phyloP scores from a whole-genome alignment of 2,888 invertebrate species.

The Chouioia cunea region DNA sequence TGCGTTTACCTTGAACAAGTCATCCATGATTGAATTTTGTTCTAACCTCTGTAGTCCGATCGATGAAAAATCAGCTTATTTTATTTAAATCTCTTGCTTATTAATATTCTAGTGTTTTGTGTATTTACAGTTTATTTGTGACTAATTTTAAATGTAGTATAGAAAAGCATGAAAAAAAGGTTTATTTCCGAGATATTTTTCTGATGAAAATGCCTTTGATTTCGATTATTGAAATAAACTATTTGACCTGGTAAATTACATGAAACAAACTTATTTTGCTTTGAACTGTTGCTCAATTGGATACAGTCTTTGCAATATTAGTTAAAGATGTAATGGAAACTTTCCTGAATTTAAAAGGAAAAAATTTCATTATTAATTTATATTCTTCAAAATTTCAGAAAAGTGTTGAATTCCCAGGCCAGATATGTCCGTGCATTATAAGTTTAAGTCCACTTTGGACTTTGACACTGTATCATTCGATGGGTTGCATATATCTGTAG shows the following conservation, averaged over 20 bases:
- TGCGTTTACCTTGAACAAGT: no score
- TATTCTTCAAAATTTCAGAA: slow-evolving; percentile 40
- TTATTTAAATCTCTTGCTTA: no score
- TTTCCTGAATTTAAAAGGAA: not conserved
- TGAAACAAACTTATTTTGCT: slow-evolving; percentile 2
- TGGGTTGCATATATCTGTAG: slow-evolving; percentile 95
- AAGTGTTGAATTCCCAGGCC: slow-evolving; percentile 19
- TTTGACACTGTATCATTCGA: slow-evolving; percentile 97
- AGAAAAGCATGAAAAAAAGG: slow-evolving; percentile 26
- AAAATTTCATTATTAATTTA: slow-evolving; percentile 2
- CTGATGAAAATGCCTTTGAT: slow-evolving; percentile 41
- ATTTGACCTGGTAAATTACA: not conserved
- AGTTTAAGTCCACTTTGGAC: slow-evolving; percentile 96
- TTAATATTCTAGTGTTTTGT: no score
- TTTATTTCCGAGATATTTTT: slow-evolving; percentile 25
- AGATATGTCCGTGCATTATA: slow-evolving; percentile 95
- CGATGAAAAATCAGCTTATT: no score
- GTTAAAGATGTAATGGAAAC: not conserved
- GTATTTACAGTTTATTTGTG: no score
- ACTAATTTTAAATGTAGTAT: not conserved
- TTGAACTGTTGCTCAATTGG: not conserved
- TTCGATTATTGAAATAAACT: not conserved
- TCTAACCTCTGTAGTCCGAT: no score
- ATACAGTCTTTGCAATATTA: slow-evolving; percentile 4
- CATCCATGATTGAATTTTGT: no score